These are phyloP conservation scores for Nesoenas mayeri DNA, from an alignment of 2,113 vertebrate genomes.

Conservation along the genomic window DNA sequence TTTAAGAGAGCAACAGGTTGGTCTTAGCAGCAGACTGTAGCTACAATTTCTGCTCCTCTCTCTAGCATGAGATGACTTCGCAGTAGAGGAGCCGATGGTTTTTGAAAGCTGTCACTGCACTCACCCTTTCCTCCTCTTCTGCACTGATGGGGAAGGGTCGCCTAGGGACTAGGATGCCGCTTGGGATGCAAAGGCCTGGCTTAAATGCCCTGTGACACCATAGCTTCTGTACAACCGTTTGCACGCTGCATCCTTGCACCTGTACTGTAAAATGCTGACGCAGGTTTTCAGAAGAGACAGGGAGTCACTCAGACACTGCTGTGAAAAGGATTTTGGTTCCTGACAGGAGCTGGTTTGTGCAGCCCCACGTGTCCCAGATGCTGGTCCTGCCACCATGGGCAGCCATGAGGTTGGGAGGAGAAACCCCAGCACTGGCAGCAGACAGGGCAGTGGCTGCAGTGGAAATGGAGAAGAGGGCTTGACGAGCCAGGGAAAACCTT, in stretches of 20 bases:
- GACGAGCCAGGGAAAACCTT: background rate
- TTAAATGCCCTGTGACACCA: background rate
- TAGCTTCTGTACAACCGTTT: background rate
- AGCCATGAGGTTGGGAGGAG: background rate
- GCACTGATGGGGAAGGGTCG: background rate
- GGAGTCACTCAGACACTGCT: rapidly evolving
- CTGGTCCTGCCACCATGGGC: background rate
- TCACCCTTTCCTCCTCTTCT: background rate
- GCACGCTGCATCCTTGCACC: background rate
- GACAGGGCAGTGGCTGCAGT: rapidly evolving
- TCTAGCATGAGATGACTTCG: background rate
- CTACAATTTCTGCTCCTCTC: background rate
- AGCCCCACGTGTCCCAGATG: rapidly evolving
- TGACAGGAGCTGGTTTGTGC: background rate
- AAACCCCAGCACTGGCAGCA: background rate
- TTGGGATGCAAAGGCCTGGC: background rate
- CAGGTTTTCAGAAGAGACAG: background rate
- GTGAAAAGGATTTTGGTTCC: background rate
- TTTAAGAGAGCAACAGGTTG: background rate
- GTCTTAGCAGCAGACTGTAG: background rate
- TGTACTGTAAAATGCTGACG: background rate
- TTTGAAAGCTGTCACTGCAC: background rate
- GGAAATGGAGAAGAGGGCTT: rapidly evolving
- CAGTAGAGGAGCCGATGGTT: background rate
- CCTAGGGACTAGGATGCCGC: background rate